phyloP scores from a whole-genome alignment of 2,888 invertebrate genomes.

The Ophion costatus region DNA sequence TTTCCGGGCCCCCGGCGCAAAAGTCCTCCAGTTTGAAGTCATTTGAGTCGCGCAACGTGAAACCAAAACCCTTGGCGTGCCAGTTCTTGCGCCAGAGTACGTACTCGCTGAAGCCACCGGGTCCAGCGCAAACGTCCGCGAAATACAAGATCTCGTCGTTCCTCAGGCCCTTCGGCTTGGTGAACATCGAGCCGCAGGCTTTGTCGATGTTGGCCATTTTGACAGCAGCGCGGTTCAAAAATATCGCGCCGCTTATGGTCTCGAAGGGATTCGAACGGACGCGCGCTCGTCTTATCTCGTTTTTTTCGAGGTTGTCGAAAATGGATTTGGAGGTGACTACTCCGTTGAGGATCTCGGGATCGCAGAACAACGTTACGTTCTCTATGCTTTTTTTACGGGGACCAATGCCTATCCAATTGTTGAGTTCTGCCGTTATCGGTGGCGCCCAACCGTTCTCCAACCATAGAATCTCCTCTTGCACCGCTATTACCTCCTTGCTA shows the following conservation, averaged over 20 bases:
- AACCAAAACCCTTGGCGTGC: slow-evolving; percentile 97
- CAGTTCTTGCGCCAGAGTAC: slow-evolving; percentile 93
- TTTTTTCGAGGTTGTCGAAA: slow-evolving; percentile 91
- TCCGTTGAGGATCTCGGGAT: slow-evolving; percentile 87
- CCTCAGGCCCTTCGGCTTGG: slow-evolving; percentile 86
- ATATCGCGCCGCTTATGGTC: slow-evolving; percentile 94
- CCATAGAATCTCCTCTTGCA: slow-evolving; percentile 84
- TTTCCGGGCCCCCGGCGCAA: slow-evolving; percentile 92
- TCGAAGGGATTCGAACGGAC: slow-evolving; percentile 97
- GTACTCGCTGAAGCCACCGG: slow-evolving; percentile 98
- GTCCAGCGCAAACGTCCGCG: slow-evolving; percentile 99
- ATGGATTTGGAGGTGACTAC: slow-evolving; percentile 92
- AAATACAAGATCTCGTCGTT: slow-evolving; percentile 90
- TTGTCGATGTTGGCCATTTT: slow-evolving; percentile 99
- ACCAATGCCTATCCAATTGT: slow-evolving; percentile 88
- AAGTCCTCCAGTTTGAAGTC: slow-evolving; percentile 96
- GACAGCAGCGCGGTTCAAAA: slow-evolving; percentile 96
- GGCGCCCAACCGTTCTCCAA: slow-evolving; percentile 70
- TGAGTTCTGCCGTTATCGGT: slow-evolving; percentile 83
- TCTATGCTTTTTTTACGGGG: slow-evolving; percentile 88
- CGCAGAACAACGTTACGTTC: slow-evolving; percentile 92
- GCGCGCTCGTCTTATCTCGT: slow-evolving; percentile 92
- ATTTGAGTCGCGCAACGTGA: slow-evolving; percentile 93
- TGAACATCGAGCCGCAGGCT: slow-evolving; percentile 95
- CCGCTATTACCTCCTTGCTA: slow-evolving; percentile 83